Evolutionary conservation across 2,888 invertebrate genomes (phyloP), one percentile per base, ranked within the genome.

Genomic region (Margaritifera margaritifera): DNA sequence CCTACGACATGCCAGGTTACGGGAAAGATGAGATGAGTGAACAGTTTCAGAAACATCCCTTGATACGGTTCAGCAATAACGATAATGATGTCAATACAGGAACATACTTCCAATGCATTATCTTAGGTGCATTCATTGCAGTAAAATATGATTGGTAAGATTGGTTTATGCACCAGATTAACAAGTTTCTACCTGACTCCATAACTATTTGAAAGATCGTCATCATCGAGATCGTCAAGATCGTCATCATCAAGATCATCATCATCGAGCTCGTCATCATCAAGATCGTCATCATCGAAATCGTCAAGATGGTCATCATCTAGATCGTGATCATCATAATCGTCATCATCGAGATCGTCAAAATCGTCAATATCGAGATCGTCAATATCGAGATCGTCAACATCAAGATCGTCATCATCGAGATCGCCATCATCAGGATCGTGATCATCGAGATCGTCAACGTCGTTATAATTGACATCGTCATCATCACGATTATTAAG

Each of bases 401-500:
- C 62, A 50, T 62, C 62, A 50, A 25, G 18, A 62, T 42, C 62
- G 31, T 62, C 62, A 62, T 31, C 62, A 62, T 62, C 62, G 22
- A 25, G 27, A 62, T 62, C 62, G 31, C 24, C 62, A 62, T 42
- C 50, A 62, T 62, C 62, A 62, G 19, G 27, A 42, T 62, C 62
- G 22, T 62, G 27, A 62, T 62, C 62, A 27, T 15, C 62, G 31
- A 25, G 19, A 62, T 62, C 62, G 31, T 62, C 62, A 62, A 25
- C 62, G 31, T 62, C 62, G 42, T 50, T 31, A 62, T 25, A 22
- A 62, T 62, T 31, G 22, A 19, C 62, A 19, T 25, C 56, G 70
- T 77, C 68, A 20, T 69, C 5, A 54, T 61, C 2, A 51, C 74
- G 19, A 50, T 62, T 20, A 62, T 62, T 20, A 62, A 25, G 27